phyloP scores from a whole-genome alignment of 2,113 vertebrate genomes.

The Eurypyga helias region DNA sequence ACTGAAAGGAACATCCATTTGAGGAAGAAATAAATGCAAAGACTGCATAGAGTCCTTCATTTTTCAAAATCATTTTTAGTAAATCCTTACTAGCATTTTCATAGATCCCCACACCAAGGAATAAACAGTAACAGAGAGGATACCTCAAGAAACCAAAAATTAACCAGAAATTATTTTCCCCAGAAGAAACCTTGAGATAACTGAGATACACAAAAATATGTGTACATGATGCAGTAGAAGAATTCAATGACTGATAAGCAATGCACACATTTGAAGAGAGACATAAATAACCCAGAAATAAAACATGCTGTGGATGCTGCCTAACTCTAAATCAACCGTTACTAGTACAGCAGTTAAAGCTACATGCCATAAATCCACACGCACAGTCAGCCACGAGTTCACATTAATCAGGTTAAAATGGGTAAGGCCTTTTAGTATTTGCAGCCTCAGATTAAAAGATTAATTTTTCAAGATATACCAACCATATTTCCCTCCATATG shows the following conservation, averaged over 20 bases:
- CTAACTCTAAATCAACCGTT: neutral
- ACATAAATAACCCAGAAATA: neutral
- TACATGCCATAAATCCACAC: neutral
- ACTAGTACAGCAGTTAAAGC: neutral
- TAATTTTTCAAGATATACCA: neutral
- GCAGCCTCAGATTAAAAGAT: neutral
- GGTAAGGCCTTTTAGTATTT: neutral
- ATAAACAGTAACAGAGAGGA: neutral
- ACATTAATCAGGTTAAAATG: neutral
- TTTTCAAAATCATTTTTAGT: neutral
- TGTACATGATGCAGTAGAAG: neutral
- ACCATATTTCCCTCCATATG: neutral
- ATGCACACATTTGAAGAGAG: neutral
- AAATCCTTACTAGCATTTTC: neutral
- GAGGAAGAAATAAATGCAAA: neutral
- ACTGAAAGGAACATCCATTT: neutral
- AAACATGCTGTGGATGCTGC: neutral
- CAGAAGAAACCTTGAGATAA: neutral
- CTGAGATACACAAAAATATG: neutral
- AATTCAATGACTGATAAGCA: neutral
- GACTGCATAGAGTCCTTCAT: neutral
- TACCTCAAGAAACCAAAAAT: neutral
- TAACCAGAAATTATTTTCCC: neutral
- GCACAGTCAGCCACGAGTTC: neutral
- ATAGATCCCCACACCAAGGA: neutral